Percentiles rank a stretch among this genome's conserved stretches.
These are phyloP conservation scores for Mesorhabditis spiculigera DNA, from an alignment of 2,888 invertebrate genomes.

Conservation along the genomic window DNA sequence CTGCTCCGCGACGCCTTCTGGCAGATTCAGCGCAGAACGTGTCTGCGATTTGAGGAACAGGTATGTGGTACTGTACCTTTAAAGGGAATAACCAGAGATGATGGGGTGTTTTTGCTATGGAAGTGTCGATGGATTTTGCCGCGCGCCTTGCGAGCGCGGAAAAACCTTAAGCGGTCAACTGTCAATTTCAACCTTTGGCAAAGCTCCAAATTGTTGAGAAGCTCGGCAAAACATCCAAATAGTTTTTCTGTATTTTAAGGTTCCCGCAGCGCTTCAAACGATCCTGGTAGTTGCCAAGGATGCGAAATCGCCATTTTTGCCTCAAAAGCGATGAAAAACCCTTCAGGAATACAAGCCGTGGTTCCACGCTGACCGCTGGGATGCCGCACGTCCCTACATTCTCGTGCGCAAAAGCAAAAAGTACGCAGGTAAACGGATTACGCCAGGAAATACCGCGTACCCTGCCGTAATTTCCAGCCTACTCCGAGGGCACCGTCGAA, in stretches of 20 bases:
- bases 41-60: constrained; percentile 41
- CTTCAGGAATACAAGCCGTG: constrained; percentile 51
- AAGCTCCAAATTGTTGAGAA: not conserved
- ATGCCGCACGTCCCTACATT: constrained; percentile 48
- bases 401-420: constrained; percentile 51
- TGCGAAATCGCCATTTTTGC: too few species aligned
- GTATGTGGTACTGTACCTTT: constrained; percentile 4
- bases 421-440: constrained; percentile 36
- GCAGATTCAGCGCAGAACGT: constrained; percentile 51
- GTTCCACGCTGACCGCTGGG: constrained; percentile 56
- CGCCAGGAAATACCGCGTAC: too few species aligned
- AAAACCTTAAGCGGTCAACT: too few species aligned
- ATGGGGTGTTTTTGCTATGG: too few species aligned
- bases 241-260: not conserved
- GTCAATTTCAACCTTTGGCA: too few species aligned
- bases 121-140: too few species aligned
- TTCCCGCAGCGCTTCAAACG: too few species aligned
- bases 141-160: too few species aligned
- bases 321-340: not conserved
- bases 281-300: too few species aligned
- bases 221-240: not conserved
- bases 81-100: too few species aligned
- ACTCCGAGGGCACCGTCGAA: constrained; percentile 53
- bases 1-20: constrained; percentile 44
- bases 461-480: constrained; percentile 28